Conservation (phyloP, 2,888 invertebrate genomes). For the Hydropsyche betteni region DNA sequence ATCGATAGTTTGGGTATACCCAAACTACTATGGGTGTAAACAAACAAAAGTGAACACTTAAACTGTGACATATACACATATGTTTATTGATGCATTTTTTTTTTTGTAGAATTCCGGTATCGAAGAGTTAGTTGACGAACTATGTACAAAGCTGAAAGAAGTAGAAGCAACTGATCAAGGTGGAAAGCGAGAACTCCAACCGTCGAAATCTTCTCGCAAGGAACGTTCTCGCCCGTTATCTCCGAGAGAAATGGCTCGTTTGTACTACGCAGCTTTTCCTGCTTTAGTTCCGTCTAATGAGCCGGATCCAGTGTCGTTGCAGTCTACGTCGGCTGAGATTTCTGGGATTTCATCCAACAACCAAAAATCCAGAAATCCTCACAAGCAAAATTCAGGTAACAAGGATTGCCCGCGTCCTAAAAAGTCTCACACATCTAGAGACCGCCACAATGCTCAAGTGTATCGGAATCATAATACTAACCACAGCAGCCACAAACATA, state of each 20-base stretch:
- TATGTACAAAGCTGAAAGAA: slow-evolving; percentile 80
- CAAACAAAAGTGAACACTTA: too few species aligned
- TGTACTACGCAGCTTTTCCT: slow-evolving; percentile 82
- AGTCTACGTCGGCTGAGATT: slow-evolving; percentile 61
- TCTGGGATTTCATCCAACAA: slow-evolving; percentile 56
- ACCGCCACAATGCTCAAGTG: slow-evolving; percentile 54
- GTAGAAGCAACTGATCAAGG: slow-evolving; percentile 61
- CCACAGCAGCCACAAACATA: slow-evolving; percentile 20
- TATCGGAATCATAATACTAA: slow-evolving; percentile 36
- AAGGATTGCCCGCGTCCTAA: slow-evolving; percentile 58
- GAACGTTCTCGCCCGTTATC: slow-evolving; percentile 54
- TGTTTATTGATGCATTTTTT: not conserved
- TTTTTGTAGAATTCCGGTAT: slow-evolving; percentile 76
- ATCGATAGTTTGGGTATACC: not conserved
- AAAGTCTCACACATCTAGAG: slow-evolving; percentile 55
- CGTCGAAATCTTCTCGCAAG: slow-evolving; percentile 61
- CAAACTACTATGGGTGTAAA: too few species aligned
- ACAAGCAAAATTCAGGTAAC: slow-evolving; percentile 58
- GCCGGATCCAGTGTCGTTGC: slow-evolving; percentile 62
- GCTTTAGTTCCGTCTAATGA: slow-evolving; percentile 66
- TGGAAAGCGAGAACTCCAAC: slow-evolving; percentile 54
- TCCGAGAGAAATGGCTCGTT: slow-evolving; percentile 74
- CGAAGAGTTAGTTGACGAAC: slow-evolving; percentile 83
- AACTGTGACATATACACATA: too few species aligned
- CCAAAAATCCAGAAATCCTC: slow-evolving; percentile 58